Evolutionary conservation across 2,888 invertebrate species (phyloP), one percentile per base, ranked within the genome.

Genomic region (Drosophila macrospina): DNA sequence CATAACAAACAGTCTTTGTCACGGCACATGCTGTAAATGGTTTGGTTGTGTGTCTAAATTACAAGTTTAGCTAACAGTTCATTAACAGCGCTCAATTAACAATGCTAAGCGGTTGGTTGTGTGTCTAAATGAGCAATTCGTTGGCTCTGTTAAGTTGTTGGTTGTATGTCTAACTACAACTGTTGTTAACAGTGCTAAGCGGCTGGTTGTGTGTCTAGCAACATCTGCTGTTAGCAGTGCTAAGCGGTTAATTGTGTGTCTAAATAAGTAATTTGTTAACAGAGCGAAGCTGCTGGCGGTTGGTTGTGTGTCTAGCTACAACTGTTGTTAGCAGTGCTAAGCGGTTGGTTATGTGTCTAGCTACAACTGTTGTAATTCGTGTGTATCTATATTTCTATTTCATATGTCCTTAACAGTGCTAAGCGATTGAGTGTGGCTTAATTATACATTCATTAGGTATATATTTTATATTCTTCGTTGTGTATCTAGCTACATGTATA

Each of bases 261-360:
- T 10, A 39, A 16, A 2, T 16, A 39, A 5, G 0, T 16, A 0
- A 2, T 16, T 2, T 0, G 2, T 5, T 13, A 13, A 13, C 2
- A 6, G 3, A 34, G n/a, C 6, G 2, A 57, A 68, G 10, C 66
- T 59, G 57, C 36, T 50, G 10, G 41, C n/a, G n/a, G 20, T 20
- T 20, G 20, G 4, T 13, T 13, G 37, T 15, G 37, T 15, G 39
- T 39, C 39, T 10, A 39, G 16, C 1, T 16, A 39, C 8, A 1
- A 10, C 0, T 4, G 16, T 2, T 0, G 2, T 5, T 13, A 13
- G 10, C 2, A 6, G 3, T 39, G n/a, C 6, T 4, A 57, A 68
- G 10, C 66, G 66, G 57, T 41, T 50, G 10, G 41, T n/a, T 41
- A 7, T 10, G 28, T 28, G 59, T 24, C 57, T 10, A 30, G n/a